Percentiles rank a stretch among this genome's conserved stretches.
phyloP scores from a whole-genome alignment of 2,888 invertebrate genomes.

The Lasioglossum morio region DNA sequence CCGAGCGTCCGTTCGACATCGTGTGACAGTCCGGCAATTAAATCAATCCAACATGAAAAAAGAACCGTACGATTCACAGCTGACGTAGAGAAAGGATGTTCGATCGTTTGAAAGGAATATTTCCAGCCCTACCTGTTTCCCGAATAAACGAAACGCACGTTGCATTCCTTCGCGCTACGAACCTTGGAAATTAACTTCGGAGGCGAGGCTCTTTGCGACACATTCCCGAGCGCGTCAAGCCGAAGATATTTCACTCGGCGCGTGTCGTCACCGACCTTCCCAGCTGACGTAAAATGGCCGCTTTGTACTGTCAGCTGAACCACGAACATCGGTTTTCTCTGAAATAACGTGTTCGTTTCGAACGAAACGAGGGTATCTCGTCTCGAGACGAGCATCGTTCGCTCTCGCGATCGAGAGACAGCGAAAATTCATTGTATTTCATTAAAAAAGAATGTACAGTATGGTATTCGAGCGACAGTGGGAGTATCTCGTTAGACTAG shows the following conservation, averaged over 20 bases:
- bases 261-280: slow-evolving; percentile 72
- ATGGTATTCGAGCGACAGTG: slow-evolving; percentile 51
- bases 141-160: slow-evolving; percentile 1
- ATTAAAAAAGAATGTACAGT: slow-evolving; percentile 52
- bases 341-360: slow-evolving; percentile 37
- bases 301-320: slow-evolving; percentile 71
- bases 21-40: neutral
- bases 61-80: neutral
- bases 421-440: slow-evolving; percentile 52
- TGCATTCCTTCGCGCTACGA: slow-evolving; percentile 14
- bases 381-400: neutral
- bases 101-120: neutral
- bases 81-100: neutral
- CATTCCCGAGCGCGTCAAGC: slow-evolving; percentile 32
- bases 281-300: slow-evolving; percentile 75
- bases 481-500: slow-evolving; percentile 53
- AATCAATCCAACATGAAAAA: neutral
- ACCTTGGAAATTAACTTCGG: slow-evolving; percentile 41
- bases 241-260: slow-evolving; percentile 67
- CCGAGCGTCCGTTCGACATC: slow-evolving; percentile 23
- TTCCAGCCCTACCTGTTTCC: neutral
- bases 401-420: fast-evolving
- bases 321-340: slow-evolving; percentile 53
- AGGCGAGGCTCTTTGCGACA: slow-evolving; percentile 44
- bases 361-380: neutral